A percentile compares a stretch with the other conserved stretches of the same genome.
These are phyloP conservation scores for Hetaerina americana DNA, from an alignment of 1,140 invertebrate genomes.

Conservation along the genomic window DNA sequence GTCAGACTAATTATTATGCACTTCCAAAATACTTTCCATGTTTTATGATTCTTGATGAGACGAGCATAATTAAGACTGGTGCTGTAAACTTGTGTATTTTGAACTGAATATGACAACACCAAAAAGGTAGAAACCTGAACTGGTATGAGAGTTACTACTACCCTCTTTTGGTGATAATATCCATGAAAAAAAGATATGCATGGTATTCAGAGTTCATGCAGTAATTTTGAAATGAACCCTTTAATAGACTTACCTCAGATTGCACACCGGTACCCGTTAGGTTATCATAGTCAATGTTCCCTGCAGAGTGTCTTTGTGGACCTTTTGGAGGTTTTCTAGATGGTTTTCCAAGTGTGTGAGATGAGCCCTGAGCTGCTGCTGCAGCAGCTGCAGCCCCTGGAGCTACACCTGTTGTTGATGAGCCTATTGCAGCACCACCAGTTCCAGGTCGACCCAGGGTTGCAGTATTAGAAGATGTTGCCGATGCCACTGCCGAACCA, in stretches of 20 bases:
- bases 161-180: too few relatives aligned
- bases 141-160: too few relatives aligned
- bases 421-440: background rate
- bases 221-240: background rate
- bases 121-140: too few relatives aligned
- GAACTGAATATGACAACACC: too few relatives aligned
- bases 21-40: too few relatives aligned
- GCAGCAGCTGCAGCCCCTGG: slow-evolving; percentile 9
- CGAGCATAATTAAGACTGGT: too few relatives aligned
- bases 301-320: slow-evolving; percentile 76
- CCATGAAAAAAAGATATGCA: too few relatives aligned
- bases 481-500: background rate
- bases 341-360: slow-evolving; percentile 52
- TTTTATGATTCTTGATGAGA: too few relatives aligned
- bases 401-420: background rate
- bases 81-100: too few relatives aligned
- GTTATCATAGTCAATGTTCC: slow-evolving; percentile 73
- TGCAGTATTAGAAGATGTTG: slow-evolving; percentile 22
- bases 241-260: background rate
- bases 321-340: slow-evolving; percentile 45
- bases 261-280: slow-evolving; percentile 34
- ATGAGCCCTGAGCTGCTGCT: slow-evolving; percentile 31
- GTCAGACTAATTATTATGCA: too few relatives aligned
- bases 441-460: slow-evolving; percentile 18
- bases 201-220: too few relatives aligned